phyloP scores from a whole-genome alignment of 2,888 invertebrate genomes.

The Eupelmus urozonus region DNA sequence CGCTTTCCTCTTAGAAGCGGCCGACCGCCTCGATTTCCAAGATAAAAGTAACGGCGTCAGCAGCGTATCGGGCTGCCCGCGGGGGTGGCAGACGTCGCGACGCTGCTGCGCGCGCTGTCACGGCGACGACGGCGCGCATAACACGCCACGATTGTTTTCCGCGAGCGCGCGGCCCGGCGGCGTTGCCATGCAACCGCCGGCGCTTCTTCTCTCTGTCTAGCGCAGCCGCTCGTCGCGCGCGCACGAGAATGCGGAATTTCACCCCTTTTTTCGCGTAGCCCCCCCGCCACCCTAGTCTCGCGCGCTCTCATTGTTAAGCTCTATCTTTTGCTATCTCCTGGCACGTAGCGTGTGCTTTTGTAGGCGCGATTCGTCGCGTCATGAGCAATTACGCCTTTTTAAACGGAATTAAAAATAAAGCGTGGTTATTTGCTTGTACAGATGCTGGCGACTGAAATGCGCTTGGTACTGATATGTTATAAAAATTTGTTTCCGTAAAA shows the following conservation, averaged over 20 bases:
- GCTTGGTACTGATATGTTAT: too few species aligned
- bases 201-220: constrained; percentile 24
- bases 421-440: too few species aligned
- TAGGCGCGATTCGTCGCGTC: not conserved
- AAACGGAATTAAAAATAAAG: constrained; percentile 24
- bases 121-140: constrained; percentile 46
- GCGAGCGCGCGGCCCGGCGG: constrained; percentile 58
- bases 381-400: constrained; percentile 43
- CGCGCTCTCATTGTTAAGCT: constrained; percentile 36
- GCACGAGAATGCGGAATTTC: constrained; percentile 50
- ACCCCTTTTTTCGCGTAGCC: constrained; percentile 34
- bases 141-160: constrained; percentile 62
- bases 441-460: too few species aligned
- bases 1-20: not conserved
- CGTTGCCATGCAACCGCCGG: constrained; percentile 63
- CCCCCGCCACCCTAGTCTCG: not conserved
- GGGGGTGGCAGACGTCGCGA: constrained; percentile 17
- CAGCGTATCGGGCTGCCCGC: too few species aligned
- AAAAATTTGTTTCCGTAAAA: not conserved
- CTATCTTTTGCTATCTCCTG: constrained; percentile 5
- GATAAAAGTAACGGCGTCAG: constrained; percentile 61
- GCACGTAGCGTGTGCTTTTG: not conserved
- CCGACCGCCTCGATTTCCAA: constrained; percentile 42
- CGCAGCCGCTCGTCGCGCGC: constrained; percentile 8
- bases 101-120: constrained; percentile 41